These are phyloP conservation scores for Drosophila limbata DNA, from an alignment of 2,888 invertebrate species.

Conservation along the genomic window DNA sequence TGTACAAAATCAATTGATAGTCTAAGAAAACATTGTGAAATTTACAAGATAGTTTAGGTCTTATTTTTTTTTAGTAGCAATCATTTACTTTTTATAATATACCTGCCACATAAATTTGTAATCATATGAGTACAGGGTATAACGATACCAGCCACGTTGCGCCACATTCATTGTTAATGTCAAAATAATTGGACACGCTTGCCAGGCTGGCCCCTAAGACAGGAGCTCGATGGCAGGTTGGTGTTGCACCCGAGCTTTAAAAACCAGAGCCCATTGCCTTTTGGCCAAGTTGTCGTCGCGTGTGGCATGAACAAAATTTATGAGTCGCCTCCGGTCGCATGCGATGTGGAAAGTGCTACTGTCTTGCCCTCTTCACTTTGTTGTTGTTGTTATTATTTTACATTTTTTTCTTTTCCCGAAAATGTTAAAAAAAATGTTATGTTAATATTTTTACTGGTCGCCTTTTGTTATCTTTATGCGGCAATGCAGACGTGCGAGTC, in stretches of 20 bases:
- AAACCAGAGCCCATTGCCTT: slow-evolving; percentile 25
- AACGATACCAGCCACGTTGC: slow-evolving; percentile 55
- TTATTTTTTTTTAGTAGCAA: too few relatives aligned
- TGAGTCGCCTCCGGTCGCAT: slow-evolving; percentile 54
- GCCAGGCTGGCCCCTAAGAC: slow-evolving; percentile 52
- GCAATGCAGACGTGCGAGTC: slow-evolving; percentile 64
- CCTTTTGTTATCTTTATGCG: slow-evolving; percentile 66
- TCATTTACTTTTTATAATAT: too few relatives aligned
- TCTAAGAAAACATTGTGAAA: too few relatives aligned
- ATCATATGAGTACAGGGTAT: slow-evolving; percentile 23
- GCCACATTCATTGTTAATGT: slow-evolving; percentile 82
- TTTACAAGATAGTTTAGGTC: too few relatives aligned
- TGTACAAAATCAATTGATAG: too few relatives aligned
- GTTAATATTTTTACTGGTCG: slow-evolving; percentile 43
- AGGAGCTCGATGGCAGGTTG: slow-evolving; percentile 17
- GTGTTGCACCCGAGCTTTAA: slow-evolving; percentile 43
- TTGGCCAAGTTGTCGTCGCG: slow-evolving; percentile 57
- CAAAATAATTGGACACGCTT: slow-evolving; percentile 83
- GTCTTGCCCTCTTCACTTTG: slow-evolving; percentile 31
- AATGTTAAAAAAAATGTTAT: slow-evolving; percentile 46
- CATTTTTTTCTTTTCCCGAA: slow-evolving; percentile 10
- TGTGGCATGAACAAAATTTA: slow-evolving; percentile 79
- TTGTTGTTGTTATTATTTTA: slow-evolving; percentile 4
- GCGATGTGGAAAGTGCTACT: slow-evolving; percentile 72
- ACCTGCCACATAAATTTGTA: neutral